phyloP scores from a whole-genome alignment of 2,888 invertebrate species.

The Cheilosia impressa region DNA sequence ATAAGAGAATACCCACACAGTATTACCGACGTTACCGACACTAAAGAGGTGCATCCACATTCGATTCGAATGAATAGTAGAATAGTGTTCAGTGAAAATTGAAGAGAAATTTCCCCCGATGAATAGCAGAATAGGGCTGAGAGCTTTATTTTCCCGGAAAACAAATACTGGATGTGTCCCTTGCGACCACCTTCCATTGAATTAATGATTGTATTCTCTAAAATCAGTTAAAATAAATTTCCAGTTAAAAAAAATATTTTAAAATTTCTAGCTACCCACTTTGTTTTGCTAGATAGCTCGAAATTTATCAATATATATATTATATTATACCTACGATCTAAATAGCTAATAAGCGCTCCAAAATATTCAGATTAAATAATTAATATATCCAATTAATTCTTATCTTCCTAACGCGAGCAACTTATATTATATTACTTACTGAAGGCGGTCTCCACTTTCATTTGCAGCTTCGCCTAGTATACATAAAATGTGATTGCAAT shows the following conservation, averaged over 20 bases:
- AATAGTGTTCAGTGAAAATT: too few relatives aligned
- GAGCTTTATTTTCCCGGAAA: too few relatives aligned
- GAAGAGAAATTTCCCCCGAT: too few relatives aligned
- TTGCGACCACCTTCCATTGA: too few relatives aligned
- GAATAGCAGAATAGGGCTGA: too few relatives aligned
- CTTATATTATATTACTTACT: not conserved
- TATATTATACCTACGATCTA: not conserved
- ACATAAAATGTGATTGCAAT: constrained; percentile 61
- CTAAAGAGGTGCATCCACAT: too few relatives aligned
- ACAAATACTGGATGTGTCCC: too few relatives aligned
- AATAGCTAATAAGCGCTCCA: not conserved
- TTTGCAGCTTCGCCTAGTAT: constrained; percentile 35
- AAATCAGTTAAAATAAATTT: not conserved
- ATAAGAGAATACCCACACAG: too few relatives aligned
- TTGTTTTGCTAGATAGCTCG: not conserved
- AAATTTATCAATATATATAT: not conserved
- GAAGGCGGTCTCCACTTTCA: not conserved
- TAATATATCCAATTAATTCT: not conserved
- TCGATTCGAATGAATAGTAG: too few relatives aligned
- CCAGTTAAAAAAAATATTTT: constrained; percentile 28
- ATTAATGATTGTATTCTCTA: not conserved
- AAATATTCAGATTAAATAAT: constrained; percentile 27
- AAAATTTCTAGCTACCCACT: not conserved
- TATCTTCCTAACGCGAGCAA: not conserved
- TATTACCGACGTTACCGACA: too few relatives aligned